Evolutionary conservation across 2,113 vertebrate species (phyloP).

Genomic region (Syrmaticus mikado): DNA sequence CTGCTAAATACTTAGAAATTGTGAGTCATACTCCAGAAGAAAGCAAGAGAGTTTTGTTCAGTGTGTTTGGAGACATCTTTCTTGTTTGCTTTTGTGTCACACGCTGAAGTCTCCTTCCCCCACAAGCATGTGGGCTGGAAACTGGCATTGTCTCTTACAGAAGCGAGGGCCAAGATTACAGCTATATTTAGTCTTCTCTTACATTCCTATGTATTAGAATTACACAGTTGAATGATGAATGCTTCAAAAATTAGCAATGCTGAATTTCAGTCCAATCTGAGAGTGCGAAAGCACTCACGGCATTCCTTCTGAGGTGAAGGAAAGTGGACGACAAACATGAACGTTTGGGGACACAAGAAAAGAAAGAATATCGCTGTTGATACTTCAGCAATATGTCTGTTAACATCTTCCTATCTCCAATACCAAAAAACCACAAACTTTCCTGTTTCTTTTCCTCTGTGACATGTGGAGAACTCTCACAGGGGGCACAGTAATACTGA

Average conservation of each 20-base stretch:
- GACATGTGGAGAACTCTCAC: not conserved
- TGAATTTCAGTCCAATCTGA: not conserved
- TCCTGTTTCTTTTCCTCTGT: not conserved
- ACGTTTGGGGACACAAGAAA: not conserved
- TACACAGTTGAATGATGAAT: not conserved
- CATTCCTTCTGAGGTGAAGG: not conserved
- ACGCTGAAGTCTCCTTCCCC: constrained; percentile 23
- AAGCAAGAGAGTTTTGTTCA: not conserved
- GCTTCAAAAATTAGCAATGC: not conserved
- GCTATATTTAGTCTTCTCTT: constrained; percentile 6
- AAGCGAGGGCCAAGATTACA: not conserved
- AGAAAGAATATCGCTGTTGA: not conserved
- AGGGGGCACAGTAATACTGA: not conserved
- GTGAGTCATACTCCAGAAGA: constrained; percentile 30
- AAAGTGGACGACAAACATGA: not conserved
- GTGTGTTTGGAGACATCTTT: not conserved
- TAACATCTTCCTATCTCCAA: not conserved
- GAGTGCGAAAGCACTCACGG: not conserved
- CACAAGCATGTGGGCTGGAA: constrained; percentile 11
- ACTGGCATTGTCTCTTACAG: constrained; percentile 26
- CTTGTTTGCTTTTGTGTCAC: constrained; percentile 44
- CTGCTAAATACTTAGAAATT: not conserved
- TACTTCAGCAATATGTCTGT: not conserved
- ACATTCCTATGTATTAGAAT: not conserved
- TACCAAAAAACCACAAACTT: not conserved